These are phyloP conservation scores for Bibio marci DNA, from an alignment of 2,888 invertebrate genomes.

Conservation along the genomic window DNA sequence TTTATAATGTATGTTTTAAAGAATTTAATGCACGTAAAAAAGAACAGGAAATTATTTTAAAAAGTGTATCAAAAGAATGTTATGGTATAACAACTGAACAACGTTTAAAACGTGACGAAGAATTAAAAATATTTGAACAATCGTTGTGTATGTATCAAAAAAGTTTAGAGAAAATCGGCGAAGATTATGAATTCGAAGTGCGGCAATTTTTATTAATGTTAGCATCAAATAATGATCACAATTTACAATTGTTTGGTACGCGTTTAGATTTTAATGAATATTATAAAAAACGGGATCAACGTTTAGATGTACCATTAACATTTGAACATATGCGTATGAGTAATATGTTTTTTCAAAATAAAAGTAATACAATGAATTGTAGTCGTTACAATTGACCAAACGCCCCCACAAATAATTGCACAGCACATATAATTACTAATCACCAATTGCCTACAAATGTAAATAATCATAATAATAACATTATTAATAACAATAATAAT, in stretches of 20 bases:
- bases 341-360: constrained; percentile 23
- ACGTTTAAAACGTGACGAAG: constrained; percentile 24
- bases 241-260: constrained; percentile 76
- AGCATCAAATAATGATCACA: constrained; percentile 68
- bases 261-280: constrained; percentile 90
- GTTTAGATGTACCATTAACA: constrained; percentile 49
- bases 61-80: constrained; percentile 18
- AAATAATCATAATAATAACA: too few species aligned
- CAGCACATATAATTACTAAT: too few species aligned
- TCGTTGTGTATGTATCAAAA: constrained; percentile 17
- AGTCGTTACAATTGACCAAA: constrained; percentile 15
- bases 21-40: constrained; percentile 19
- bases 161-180: constrained; percentile 20
- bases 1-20: constrained; percentile 23
- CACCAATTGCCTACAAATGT: too few species aligned
- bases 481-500: too few species aligned
- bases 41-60: constrained; percentile 13
- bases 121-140: constrained; percentile 23
- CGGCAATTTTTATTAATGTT: constrained; percentile 71
- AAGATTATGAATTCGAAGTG: constrained; percentile 52
- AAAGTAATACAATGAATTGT: constrained; percentile 9
- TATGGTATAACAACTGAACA: constrained; percentile 23
- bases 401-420: background rate
- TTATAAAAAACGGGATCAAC: constrained; percentile 68
- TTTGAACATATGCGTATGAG: constrained; percentile 46